Base-by-base conservation (phyloP, 2,797 vertebrate species). In the Lutjanus argentimaculatus region DNA sequence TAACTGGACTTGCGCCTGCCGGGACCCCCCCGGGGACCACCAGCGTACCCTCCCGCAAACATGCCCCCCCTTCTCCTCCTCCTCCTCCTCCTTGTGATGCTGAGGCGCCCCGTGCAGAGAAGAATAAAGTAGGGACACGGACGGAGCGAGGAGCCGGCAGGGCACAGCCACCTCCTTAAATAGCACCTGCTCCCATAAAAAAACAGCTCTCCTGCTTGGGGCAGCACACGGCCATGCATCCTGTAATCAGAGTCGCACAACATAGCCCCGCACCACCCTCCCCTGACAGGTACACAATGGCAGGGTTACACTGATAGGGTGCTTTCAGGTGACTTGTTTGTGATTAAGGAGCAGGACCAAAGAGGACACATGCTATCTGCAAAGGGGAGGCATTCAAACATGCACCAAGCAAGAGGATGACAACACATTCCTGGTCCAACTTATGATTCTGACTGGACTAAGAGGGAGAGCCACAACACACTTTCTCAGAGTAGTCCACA, bases 171-270 rank as follows among this genome's bases (percentile, higher is more conserved):
- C 91, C 88, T 90, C 93, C 95, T 95, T 95, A 96, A 97, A 95
- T 95, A 97, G 94, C 85, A 93, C 88, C 94, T 92, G 92, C 77
- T 91, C 81, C 83, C 82, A 72, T 85, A 87, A 87, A 91, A 88
- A 88, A 86, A 81, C 76, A 75, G 70, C 85, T 85, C 89, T 89
- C 86, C 87, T 83, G 92, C 90, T 90, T 69, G 75, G 72, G 90
- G 86, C 92, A 91, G 91, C 90, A 89, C 93, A 91, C 69, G 79
- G 89, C 90, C 94, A 95, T 95, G 95, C 95, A 91, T 94, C 89
- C 89, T 94, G 96, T 96, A 96, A 97, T 94, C 91, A 94, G 95
- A 97, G 95, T 95, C 90, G 88, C 82, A 79, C 89, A 81, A 85
- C 84, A 91, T 83, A 84, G 82, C 78, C 74, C 67, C 62, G 65